Evolutionary conservation across 2,888 invertebrate genomes (phyloP).

Genomic region (Amaurobius ferox): DNA sequence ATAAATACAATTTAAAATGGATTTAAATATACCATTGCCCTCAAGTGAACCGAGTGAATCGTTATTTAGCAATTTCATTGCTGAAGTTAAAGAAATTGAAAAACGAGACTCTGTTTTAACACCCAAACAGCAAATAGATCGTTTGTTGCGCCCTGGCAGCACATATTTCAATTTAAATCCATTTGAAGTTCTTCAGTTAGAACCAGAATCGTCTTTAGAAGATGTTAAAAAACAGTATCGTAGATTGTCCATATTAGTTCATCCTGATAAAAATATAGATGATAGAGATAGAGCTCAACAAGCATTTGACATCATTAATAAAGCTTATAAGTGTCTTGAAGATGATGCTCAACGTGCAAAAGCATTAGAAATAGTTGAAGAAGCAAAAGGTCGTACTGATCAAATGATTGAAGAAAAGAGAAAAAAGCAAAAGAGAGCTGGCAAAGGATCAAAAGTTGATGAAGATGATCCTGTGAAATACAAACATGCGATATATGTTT

Average conservation of each 20-base stretch:
- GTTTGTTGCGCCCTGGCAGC: slow-evolving; percentile 95
- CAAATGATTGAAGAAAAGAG: slow-evolving; percentile 94
- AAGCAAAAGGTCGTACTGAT: slow-evolving; percentile 95
- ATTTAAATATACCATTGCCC: slow-evolving; percentile 56
- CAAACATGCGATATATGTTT: slow-evolving; percentile 96
- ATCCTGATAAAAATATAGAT: slow-evolving; percentile 99
- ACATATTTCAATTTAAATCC: slow-evolving; percentile 99
- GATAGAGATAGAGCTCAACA: slow-evolving; percentile 93
- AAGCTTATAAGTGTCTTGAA: slow-evolving; percentile 96
- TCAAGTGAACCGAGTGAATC: slow-evolving; percentile 32
- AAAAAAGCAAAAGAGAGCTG: slow-evolving; percentile 90
- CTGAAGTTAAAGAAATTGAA: slow-evolving; percentile 98
- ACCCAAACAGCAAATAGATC: slow-evolving; percentile 96
- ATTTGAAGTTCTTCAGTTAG: slow-evolving; percentile 85
- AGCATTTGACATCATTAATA: slow-evolving; percentile 87
- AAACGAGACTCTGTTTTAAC: slow-evolving; percentile 97
- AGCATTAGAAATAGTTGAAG: slow-evolving; percentile 97
- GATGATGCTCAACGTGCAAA: slow-evolving; percentile 94
- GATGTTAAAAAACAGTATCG: slow-evolving; percentile 98
- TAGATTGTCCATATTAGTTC: slow-evolving; percentile 96
- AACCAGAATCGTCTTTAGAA: slow-evolving; percentile 91
- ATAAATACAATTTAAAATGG: no score
- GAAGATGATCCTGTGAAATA: slow-evolving; percentile 82
- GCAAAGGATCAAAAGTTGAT: slow-evolving; percentile 85
- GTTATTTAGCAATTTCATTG: slow-evolving; percentile 68